phyloP scores from a whole-genome alignment of 2,113 vertebrate species.

The Lagopus muta region DNA sequence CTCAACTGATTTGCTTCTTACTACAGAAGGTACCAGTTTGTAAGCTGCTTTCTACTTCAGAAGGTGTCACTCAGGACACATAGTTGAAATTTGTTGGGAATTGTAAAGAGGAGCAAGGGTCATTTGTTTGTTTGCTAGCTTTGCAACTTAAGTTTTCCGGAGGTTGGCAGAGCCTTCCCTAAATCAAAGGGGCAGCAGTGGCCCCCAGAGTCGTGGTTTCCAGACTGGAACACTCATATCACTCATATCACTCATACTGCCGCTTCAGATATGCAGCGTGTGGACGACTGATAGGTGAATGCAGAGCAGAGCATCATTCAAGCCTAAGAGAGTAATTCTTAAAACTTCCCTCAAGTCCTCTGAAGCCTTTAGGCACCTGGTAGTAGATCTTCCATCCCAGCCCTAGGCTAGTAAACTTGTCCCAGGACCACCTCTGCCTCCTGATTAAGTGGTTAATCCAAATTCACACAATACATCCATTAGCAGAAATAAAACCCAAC shows the following conservation, averaged over 20 bases:
- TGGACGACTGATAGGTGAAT: neutral
- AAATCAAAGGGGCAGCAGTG: neutral
- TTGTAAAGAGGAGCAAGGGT: neutral
- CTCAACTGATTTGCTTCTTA: neutral
- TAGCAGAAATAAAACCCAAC: slow-evolving; percentile 3
- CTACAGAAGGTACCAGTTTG: neutral
- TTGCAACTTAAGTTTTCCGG: neutral
- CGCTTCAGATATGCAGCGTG: neutral
- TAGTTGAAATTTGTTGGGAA: neutral
- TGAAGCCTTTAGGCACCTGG: neutral
- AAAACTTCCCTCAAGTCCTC: neutral
- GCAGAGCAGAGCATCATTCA: neutral
- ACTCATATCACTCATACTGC: too few relatives aligned
- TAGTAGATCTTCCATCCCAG: too few relatives aligned
- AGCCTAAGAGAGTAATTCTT: neutral
- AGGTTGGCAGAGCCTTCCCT: neutral
- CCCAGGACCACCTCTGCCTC: neutral
- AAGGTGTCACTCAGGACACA: neutral
- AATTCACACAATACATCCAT: neutral
- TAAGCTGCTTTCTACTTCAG: neutral
- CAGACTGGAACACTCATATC: neutral
- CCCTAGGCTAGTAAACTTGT: neutral
- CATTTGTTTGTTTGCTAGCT: neutral
- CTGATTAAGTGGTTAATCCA: slow-evolving; percentile 6
- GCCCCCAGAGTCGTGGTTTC: neutral